These are phyloP conservation scores for Sylvietta virens DNA, from an alignment of 2,113 vertebrate species.

Conservation along the genomic window DNA sequence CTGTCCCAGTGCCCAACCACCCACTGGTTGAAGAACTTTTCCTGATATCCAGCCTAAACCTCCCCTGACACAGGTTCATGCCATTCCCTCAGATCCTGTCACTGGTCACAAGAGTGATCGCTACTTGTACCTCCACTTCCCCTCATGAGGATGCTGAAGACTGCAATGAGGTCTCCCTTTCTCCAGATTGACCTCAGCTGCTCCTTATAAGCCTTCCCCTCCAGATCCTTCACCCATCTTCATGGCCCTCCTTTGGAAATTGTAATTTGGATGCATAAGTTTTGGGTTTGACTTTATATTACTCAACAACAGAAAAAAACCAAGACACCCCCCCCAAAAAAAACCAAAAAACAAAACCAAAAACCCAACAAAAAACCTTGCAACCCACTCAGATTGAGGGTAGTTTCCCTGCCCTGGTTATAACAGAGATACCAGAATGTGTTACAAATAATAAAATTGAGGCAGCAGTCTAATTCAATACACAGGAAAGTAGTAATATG, in stretches of 20 bases:
- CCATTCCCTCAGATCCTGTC: background rate
- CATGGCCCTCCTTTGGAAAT: background rate
- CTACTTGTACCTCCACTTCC: background rate
- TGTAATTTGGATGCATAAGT: background rate
- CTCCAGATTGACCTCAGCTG: background rate
- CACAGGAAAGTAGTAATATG: background rate
- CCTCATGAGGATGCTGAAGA: background rate
- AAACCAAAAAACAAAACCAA: background rate
- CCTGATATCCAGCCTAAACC: background rate
- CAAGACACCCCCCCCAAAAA: background rate
- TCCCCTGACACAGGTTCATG: background rate
- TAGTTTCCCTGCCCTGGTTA: background rate
- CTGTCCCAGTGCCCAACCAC: fast-evolving
- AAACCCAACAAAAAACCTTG: background rate
- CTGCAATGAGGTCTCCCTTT: background rate
- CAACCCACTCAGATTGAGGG: background rate
- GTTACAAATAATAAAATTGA: background rate
- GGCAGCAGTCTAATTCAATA: background rate
- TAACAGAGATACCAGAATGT: background rate
- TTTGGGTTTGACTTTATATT: background rate
- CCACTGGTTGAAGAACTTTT: fast-evolving
- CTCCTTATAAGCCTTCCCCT: background rate
- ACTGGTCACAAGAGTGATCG: background rate
- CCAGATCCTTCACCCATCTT: background rate
- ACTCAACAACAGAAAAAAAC: background rate